Evolutionary conservation across 2,797 vertebrate species (phyloP).

Genomic region (Balearica regulorum): DNA sequence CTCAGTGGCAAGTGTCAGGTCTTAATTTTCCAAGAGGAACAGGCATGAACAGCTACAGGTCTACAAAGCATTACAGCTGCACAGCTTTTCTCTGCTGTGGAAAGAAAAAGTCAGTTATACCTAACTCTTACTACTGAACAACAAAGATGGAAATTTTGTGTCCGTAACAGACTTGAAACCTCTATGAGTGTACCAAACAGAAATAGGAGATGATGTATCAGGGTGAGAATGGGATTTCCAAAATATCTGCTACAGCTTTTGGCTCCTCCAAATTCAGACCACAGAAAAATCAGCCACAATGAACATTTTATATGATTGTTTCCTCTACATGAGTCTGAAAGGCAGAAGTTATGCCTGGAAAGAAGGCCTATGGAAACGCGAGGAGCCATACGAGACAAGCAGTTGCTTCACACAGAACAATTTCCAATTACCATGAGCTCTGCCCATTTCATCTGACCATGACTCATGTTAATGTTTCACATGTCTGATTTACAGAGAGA

Average conservation of each 20-base stretch:
- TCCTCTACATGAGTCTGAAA: neutral
- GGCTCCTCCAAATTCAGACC: neutral
- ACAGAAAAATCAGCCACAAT: neutral
- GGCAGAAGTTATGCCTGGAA: neutral
- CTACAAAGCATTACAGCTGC: neutral
- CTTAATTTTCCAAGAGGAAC: neutral
- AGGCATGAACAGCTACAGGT: neutral
- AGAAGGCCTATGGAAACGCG: fast-evolving
- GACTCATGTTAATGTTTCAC: neutral
- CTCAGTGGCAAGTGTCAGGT: neutral
- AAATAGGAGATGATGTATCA: neutral
- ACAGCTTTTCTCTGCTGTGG: neutral
- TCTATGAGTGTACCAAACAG: neutral
- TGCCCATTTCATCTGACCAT: neutral
- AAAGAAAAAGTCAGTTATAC: neutral
- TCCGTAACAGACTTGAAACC: neutral
- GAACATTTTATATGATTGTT: fast-evolving
- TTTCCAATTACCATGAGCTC: neutral
- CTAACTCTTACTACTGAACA: neutral
- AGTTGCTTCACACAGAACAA: neutral
- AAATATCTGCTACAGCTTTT: neutral
- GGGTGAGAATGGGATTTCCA: neutral
- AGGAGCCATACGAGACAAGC: neutral
- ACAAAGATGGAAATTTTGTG: neutral
- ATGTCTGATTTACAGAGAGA: neutral